Evolutionary conservation across 2,797 vertebrate species (phyloP).

Genomic region (Cygnus olor): DNA sequence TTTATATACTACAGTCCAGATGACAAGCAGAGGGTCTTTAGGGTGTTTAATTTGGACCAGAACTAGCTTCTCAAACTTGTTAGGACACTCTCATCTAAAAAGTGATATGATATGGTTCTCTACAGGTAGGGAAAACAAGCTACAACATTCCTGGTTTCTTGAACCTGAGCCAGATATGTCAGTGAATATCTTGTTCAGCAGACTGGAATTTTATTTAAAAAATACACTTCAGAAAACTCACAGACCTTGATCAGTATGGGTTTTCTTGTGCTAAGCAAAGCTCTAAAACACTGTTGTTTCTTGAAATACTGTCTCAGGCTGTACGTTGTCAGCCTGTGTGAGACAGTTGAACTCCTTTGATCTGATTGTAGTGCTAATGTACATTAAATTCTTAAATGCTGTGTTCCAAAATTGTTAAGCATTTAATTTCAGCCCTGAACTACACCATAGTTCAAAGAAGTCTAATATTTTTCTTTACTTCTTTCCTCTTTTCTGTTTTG

Average conservation of each 20-base stretch:
- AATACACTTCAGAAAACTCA: constrained; percentile 1
- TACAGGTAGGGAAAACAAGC: constrained; percentile 1
- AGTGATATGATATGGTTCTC: background rate
- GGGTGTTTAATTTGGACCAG: constrained; percentile 21
- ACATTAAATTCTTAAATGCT: background rate
- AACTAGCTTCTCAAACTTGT: background rate
- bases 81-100: background rate
- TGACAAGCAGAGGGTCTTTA: background rate
- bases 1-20: background rate
- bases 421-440: background rate
- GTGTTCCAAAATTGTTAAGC: background rate
- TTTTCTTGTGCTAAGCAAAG: background rate
- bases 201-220: background rate
- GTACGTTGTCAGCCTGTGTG: background rate
- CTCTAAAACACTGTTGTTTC: background rate
- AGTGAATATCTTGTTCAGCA: background rate
- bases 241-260: background rate
- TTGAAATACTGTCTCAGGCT: background rate
- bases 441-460: background rate
- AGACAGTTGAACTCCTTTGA: background rate
- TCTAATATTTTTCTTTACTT: background rate
- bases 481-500: background rate
- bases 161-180: background rate
- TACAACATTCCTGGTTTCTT: background rate
- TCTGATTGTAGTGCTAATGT: background rate